Conservation (phyloP, 2,888 invertebrate species). For the Acleris literana region DNA sequence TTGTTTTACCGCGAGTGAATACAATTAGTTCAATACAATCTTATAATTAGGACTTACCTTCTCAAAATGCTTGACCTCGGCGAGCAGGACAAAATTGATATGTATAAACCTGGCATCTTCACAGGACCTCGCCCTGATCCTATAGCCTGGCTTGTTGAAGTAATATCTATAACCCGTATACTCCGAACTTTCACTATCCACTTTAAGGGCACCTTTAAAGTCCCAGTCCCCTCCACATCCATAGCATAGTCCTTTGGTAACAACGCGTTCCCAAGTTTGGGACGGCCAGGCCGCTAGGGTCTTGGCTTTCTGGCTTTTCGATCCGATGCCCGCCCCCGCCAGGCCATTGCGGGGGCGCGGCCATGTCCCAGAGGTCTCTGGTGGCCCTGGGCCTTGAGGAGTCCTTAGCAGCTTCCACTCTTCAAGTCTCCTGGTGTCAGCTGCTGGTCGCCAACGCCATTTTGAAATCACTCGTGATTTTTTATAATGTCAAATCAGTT, state of each 20-base stretch:
- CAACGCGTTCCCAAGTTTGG: conserved; percentile 63
- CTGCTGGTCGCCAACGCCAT: conserved; percentile 77
- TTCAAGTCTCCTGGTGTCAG: conserved; percentile 67
- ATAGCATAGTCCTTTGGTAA: conserved; percentile 72
- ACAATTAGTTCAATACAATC: too few relatives aligned
- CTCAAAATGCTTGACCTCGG: conserved; percentile 85
- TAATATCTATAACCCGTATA: conserved; percentile 80
- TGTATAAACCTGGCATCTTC: conserved; percentile 87
- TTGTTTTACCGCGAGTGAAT: too few relatives aligned
- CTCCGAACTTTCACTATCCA: conserved; percentile 74
- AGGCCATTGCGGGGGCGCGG: conserved; percentile 70
- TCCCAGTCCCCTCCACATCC: conserved; percentile 78
- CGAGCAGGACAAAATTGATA: conserved; percentile 85
- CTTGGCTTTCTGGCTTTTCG: conserved; percentile 28
- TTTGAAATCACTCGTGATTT: conserved; percentile 80
- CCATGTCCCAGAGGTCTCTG: conserved; percentile 70
- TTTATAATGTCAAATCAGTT: conserved; percentile 52
- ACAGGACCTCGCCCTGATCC: conserved; percentile 71
- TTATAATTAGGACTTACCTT: conserved; percentile 77
- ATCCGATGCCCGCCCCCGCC: conserved; percentile 63
- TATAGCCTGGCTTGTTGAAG: conserved; percentile 67
- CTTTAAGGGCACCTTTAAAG: conserved; percentile 71
- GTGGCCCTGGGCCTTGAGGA: conserved; percentile 56
- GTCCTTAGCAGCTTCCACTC: conserved; percentile 79
- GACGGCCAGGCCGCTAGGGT: conserved; percentile 31